Conservation (phyloP, 2,797 vertebrate genomes). For the Dryobates pubescens region DNA sequence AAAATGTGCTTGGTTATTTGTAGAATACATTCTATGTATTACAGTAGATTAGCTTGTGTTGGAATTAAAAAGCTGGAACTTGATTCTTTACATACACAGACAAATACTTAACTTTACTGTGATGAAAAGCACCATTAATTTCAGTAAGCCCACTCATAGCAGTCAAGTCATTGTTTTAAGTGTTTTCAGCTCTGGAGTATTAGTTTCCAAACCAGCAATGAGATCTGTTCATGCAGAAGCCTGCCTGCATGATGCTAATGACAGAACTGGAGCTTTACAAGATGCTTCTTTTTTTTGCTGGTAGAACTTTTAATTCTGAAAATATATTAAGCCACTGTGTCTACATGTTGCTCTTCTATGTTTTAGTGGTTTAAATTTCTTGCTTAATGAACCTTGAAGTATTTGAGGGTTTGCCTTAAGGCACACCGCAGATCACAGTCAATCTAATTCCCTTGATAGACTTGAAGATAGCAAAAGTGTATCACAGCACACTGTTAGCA, state of each 20-base stretch:
- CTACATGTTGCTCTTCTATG: neutral
- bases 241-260: neutral
- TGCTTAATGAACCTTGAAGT: constrained; percentile 46
- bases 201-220: neutral
- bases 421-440: neutral
- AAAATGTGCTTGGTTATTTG: neutral
- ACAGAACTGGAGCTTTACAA: neutral
- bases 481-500: neutral
- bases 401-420: constrained; percentile 59
- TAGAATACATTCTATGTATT: neutral
- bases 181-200: neutral
- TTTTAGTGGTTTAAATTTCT: constrained; percentile 37
- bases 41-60: neutral
- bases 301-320: constrained; percentile 36
- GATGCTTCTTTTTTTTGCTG: neutral
- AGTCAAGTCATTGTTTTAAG: neutral
- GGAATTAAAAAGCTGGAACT: neutral
- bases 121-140: constrained; percentile 21
- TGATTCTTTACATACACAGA: neutral
- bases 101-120: neutral
- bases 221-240: constrained; percentile 21
- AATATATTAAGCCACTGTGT: constrained; percentile 13
- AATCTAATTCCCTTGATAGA: neutral
- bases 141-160: neutral
- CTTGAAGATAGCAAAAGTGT: neutral